Base-by-base conservation (phyloP, 2,888 invertebrate species). In the Lepidochrysops patricia region DNA sequence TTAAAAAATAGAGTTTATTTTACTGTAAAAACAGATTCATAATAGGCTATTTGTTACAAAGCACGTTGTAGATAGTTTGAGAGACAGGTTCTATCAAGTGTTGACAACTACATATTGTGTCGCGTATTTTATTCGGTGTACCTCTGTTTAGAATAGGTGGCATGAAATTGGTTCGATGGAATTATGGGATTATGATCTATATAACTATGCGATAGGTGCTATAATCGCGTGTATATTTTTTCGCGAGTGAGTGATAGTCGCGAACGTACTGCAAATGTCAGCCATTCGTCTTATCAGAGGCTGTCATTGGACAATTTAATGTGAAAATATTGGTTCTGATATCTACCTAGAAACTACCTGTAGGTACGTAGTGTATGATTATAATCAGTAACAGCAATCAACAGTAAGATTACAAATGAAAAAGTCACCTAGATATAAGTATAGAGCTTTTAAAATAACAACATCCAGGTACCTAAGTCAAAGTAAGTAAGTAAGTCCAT, bases 21-120 rank as follows among this genome's bases (percentile, higher is more conserved):
- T 66, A 43, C 4, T 1, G 6, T 27, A 35, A 9, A 1, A 0
- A 1, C 0, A 1, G 13, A n/a, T 13, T 48, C 7, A 34, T 57
- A 43, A 23, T 60, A 61, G 32, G 25, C 61, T 25, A 63, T 60
- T 54, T 57, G 26, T 7, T 19, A n/a, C 35, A 25, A 35, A 15
- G 25, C 29, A 61, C 62, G 66, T 64, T 71, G 74, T 74, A 78
- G 80, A 84, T 84, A 83, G 83, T 82, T 85, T 85, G 88, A 89
- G 72, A 84, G 88, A 86, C 88, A 86, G 83, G 77, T 79, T 75
- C 88, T 87, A 88, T 89, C 88, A 89, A 82, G 74, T 68, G 71
- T 76, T 86, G 88, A 88, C 88, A 87, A 79, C 83, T 85, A 88
- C 84, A 84, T 88, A 89, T 85, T 84, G 86, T 79, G 72, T 72